Base-by-base conservation (phyloP, 2,888 invertebrate species). In the Apeira syringaria region DNA sequence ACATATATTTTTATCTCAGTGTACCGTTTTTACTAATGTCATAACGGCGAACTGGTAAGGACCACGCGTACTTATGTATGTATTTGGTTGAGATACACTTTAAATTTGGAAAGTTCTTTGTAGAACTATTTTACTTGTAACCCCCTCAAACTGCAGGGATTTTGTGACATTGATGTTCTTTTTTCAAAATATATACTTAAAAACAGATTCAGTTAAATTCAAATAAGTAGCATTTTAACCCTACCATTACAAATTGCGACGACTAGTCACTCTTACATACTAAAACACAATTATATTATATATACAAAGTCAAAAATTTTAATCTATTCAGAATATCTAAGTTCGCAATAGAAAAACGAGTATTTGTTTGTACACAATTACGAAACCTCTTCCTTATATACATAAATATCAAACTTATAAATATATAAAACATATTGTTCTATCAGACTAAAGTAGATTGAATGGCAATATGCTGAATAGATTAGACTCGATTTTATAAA, bases 201-300 rank as follows among this genome's bases (percentile, higher is more conserved):
- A 30, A 45, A 46, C 31, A 34, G 12, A 26, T 26, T 26, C 29
- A 32, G 17, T 7, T 15, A 3, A 15, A 3, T 15, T 3, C 2
- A 15, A 15, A 15, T 15, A 2, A 15, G 15, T 15, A 15, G 2
- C 7, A 24, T 24, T 9, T 3, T 9, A 9, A 9, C 24, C 2
- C 15, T 24, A 37, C 22, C 12, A 28, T 35, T 37, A 26, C 11
- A 51, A 35, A 39, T 41, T 69, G 74, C 74, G 78, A 80, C 74
- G 81, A 81, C 80, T 82, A 81, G 80, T 69, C 77, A 80, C 74
- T 67, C 68, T 68, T 66, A 64, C 53, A 52, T 56, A 60, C 69
- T 62, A 58, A 64, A 54, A 56, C 35, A 65, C 62, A 46, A 58
- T 56, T 56, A 65, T 58, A 57, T 57, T 61, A 59, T 60, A 64